These are phyloP conservation scores for Marmota flaviventris DNA, from an alignment of 2,113 vertebrate species.

Conservation along the genomic window DNA sequence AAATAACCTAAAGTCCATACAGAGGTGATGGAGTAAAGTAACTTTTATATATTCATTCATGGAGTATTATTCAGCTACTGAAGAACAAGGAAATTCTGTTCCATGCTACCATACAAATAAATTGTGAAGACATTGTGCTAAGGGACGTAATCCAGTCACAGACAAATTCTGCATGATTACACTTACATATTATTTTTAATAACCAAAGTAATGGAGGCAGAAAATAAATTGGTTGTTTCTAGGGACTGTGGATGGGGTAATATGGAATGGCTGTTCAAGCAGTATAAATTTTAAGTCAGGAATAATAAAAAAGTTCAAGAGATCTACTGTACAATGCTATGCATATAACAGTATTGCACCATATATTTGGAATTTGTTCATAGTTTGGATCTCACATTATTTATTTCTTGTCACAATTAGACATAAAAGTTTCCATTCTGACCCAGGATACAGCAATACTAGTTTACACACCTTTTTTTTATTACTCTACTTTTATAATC, in stretches of 20 bases:
- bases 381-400: neutral
- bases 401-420: neutral
- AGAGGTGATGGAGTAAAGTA: no score
- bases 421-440: no score
- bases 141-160: neutral
- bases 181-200: no score
- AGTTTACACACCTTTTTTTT: neutral
- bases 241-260: neutral
- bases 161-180: neutral
- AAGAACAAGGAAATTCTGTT: neutral
- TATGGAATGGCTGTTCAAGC: neutral
- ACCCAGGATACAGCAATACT: no score
- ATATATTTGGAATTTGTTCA: neutral
- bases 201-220: no score
- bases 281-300: neutral
- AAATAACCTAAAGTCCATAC: no score
- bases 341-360: neutral
- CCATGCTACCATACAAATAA: neutral
- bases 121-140: neutral
- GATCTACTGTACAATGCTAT: neutral
- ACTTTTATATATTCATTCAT: no score
- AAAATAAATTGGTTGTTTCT: neutral
- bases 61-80: neutral
- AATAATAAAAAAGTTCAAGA: neutral
- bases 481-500: neutral